Percentiles rank a stretch among this genome's conserved stretches.
phyloP scores from a whole-genome alignment of 2,113 vertebrate genomes.

The Nibea albiflora region DNA sequence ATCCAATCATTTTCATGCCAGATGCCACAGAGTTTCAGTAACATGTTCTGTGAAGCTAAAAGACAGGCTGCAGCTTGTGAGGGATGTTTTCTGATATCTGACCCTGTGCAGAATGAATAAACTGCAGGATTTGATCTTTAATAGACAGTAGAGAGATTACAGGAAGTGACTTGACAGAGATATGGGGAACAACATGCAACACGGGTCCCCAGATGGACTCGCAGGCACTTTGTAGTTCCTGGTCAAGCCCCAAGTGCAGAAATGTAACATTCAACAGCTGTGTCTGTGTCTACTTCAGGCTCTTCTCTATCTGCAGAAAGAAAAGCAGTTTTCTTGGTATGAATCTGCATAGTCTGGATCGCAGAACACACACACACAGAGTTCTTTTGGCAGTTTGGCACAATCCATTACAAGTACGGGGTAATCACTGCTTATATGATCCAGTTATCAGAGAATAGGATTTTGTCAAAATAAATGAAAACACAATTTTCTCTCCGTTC shows the following conservation, averaged over 20 bases:
- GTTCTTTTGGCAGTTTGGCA: not conserved
- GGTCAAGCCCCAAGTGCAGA: not conserved
- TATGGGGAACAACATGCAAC: not conserved
- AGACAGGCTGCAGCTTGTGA: not conserved
- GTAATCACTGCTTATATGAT: constrained; percentile 47
- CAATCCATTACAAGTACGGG: constrained; percentile 22
- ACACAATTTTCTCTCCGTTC: constrained; percentile 39
- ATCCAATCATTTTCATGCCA: constrained; percentile 1
- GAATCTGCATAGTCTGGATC: constrained; percentile 5
- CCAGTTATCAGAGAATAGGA: constrained; percentile 61
- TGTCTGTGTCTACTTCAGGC: not conserved
- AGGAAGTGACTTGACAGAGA: not conserved
- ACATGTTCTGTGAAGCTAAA: not conserved
- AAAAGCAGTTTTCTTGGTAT: not conserved
- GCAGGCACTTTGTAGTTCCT: not conserved
- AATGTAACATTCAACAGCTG: not conserved
- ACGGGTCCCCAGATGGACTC: not conserved
- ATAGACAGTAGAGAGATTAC: not conserved
- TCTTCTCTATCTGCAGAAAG: not conserved
- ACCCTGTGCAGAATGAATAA: not conserved
- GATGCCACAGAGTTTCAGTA: not conserved
- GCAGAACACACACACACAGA: not conserved
- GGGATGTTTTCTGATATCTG: not conserved
- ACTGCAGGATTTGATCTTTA: not conserved
- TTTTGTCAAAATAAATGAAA: constrained; percentile 64